Conservation (phyloP, 2,797 vertebrate species). For the Buphagus erythrorhynchus region DNA sequence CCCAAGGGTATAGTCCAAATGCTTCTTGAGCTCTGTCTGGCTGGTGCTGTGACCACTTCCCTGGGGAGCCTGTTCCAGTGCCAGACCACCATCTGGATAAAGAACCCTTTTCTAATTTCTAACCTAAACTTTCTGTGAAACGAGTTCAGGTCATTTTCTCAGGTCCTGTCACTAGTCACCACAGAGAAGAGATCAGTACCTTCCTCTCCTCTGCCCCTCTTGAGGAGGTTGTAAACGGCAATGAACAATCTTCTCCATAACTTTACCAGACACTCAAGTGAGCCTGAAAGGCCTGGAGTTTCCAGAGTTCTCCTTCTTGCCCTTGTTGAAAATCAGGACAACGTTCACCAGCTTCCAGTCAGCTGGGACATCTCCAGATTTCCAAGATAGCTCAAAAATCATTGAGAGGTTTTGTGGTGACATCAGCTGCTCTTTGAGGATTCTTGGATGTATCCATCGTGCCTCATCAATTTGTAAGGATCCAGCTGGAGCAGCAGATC, state of each 20-base stretch:
- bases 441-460: neutral
- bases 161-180: neutral
- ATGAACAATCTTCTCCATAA: neutral
- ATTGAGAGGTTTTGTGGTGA: neutral
- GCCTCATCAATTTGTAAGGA: neutral
- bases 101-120: neutral
- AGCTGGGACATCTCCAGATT: neutral
- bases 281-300: neutral
- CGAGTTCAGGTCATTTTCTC: neutral
- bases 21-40: neutral
- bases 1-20: neutral
- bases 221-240: neutral
- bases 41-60: neutral
- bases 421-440: neutral
- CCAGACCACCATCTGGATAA: neutral
- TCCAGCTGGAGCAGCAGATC: neutral
- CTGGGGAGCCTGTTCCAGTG: neutral
- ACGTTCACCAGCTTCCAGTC: accelerated
- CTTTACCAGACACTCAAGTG: neutral
- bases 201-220: neutral
- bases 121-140: neutral
- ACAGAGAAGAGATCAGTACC: neutral
- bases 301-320: neutral
- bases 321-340: neutral
- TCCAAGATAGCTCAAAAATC: neutral